phyloP scores from a whole-genome alignment of 2,113 vertebrate species.

The Melospiza melodia region DNA sequence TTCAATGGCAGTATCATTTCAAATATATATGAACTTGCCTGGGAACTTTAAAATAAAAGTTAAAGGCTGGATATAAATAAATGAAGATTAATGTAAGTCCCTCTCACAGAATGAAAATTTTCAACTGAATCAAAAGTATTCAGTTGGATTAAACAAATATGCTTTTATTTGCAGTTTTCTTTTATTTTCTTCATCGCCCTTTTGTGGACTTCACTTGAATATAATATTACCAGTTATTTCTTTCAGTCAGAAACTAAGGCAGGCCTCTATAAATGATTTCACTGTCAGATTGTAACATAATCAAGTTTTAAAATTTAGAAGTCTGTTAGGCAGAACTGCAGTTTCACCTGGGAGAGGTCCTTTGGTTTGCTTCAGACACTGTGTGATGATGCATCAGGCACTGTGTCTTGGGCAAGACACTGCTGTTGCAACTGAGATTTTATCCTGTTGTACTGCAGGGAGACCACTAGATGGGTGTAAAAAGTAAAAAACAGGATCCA shows the following conservation, averaged over 20 bases:
- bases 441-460: background rate
- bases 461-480: slow-evolving; percentile 54
- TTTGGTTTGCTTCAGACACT: background rate
- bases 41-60: background rate
- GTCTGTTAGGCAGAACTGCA: background rate
- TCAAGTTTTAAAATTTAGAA: background rate
- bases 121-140: background rate
- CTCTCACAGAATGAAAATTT: background rate
- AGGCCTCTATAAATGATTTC: background rate
- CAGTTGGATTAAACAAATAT: background rate
- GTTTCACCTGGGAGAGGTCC: background rate
- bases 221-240: background rate
- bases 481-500: background rate
- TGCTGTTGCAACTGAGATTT: background rate
- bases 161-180: background rate
- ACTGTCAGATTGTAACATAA: background rate
- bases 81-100: background rate
- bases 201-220: background rate
- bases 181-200: background rate
- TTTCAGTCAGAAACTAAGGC: background rate
- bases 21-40: background rate
- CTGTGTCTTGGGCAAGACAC: background rate
- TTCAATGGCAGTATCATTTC: background rate
- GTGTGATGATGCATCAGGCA: no score
- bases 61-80: background rate